Base-by-base conservation (phyloP, 2,888 invertebrate species). In the Leptinotarsa rubiginosa region DNA sequence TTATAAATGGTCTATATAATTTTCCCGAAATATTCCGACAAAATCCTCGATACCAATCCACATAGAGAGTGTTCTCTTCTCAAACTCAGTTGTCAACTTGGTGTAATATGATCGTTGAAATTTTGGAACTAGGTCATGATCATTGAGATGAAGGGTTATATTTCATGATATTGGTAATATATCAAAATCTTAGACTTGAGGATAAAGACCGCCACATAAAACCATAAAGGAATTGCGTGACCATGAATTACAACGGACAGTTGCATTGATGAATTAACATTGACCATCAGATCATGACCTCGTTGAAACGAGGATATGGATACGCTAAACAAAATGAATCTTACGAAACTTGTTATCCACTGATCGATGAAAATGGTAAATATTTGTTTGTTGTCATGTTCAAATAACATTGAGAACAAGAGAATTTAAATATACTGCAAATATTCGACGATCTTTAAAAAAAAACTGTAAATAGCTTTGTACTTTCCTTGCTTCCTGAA, bases 251-350 rank as follows among this genome's bases (percentile, higher is more conserved):
- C 47, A 59, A 54, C 69, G 56, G 56, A 59, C 59, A 56, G 20
- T 56, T 47, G 52, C 50, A 68, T 54, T 68, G 56, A 54, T 67
- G 67, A 67, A 67, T 31, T 80, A 81, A 80, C 81, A 81, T 80
- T 81, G 81, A 81, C 81, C 81, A 80, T 81, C 80, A 80, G 75
- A 79, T 74, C 66, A 47, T 65, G 72, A 74, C 77, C 77, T 77
- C 73, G 77, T 56, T 56, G 31, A 31, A 41, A 12, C 41, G 31
- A 62, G 10, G 31, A 62, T 62, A 62, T 62, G n/a, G 25, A 62
- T 41, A 41, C 62, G 22, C 15, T 52, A 52, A 52, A 41, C 41
- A 41, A 41, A 41, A 41, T 41, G 41, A 41, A 41, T 41, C 41
- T 41, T 41, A 41, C 41, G 41, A 41, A 41, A 41, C 41, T 41